A percentile compares a stretch with the other conserved stretches of the same genome.
phyloP scores from a whole-genome alignment of 2,797 vertebrate species.

The Enteromius viviparus region DNA sequence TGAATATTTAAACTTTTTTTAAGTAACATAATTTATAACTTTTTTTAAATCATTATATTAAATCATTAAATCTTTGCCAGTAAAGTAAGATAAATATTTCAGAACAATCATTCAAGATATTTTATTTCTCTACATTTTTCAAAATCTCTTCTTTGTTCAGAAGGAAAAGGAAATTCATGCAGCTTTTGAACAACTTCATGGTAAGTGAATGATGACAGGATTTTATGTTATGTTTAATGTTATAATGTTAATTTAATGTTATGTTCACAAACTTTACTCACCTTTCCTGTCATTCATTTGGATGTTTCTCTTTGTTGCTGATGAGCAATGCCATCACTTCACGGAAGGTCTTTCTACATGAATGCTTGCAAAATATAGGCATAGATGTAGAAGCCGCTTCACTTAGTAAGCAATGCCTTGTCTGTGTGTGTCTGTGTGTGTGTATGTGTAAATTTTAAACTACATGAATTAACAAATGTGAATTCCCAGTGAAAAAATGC shows the following conservation, averaged over 20 bases:
- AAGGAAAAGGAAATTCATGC: background rate
- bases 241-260: background rate
- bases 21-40: background rate
- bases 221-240: background rate
- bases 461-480: slow-evolving; percentile 59
- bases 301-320: background rate
- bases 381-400: background rate
- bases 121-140: background rate
- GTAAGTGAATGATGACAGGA: background rate
- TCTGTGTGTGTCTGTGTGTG: background rate
- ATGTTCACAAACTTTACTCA: background rate
- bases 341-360: background rate
- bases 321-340: background rate
- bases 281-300: background rate
- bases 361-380: background rate
- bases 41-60: too few relatives aligned
- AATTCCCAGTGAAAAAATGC: slow-evolving; percentile 49
- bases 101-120: too few relatives aligned
- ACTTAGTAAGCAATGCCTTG: background rate
- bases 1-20: background rate
- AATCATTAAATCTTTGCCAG: too few relatives aligned
- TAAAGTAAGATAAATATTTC: too few relatives aligned
- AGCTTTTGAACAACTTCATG: background rate
- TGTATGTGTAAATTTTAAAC: slow-evolving; percentile 35
- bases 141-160: background rate